These are phyloP conservation scores for Borostomias antarcticus DNA, from an alignment of 2,797 vertebrate genomes.

Conservation along the genomic window DNA sequence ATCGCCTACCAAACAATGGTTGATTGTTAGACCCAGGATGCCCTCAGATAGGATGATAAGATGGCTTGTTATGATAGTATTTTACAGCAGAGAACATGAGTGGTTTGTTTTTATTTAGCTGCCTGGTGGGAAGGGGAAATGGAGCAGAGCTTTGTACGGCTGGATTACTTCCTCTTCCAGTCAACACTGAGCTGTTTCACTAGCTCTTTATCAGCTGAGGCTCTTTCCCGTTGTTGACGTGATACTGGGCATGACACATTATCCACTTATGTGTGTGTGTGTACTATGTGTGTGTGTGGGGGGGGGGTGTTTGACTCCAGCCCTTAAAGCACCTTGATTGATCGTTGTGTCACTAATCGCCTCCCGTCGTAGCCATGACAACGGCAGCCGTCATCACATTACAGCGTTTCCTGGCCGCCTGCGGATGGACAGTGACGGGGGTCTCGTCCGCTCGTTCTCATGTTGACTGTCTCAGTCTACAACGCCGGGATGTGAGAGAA, in stretches of 20 bases:
- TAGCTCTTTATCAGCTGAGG: not conserved
- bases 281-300: not conserved
- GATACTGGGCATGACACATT: not conserved
- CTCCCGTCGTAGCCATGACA: slow-evolving; percentile 1
- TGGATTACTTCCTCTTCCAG: not conserved
- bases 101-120: too few species aligned
- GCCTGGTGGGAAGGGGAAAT: too few species aligned
- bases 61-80: too few species aligned
- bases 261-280: not conserved
- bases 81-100: too few species aligned
- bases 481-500: too few species aligned
- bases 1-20: too few species aligned
- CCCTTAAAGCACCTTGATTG: not conserved
- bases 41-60: too few species aligned
- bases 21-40: too few species aligned
- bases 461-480: not conserved
- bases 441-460: not conserved
- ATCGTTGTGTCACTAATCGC: not conserved
- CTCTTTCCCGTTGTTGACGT: too few species aligned
- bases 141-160: too few species aligned
- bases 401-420: not conserved
- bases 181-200: not conserved
- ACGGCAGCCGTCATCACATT: slow-evolving; percentile 1
- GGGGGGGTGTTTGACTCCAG: not conserved
- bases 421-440: not conserved